Base-by-base conservation (phyloP, 1,140 invertebrate genomes). In the Lucilia sericata region DNA sequence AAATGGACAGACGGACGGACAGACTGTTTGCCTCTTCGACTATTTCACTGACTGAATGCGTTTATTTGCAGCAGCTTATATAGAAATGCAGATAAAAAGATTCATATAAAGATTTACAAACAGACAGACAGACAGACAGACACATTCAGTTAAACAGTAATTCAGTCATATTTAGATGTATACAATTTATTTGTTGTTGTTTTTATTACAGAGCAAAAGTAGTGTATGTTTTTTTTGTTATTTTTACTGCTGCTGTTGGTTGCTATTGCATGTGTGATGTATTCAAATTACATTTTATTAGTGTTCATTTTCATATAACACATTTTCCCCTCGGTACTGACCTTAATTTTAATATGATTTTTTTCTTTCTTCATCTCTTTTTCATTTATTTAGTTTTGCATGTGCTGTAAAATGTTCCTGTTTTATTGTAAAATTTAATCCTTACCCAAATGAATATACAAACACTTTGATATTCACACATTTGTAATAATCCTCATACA, bases 231-330 rank as follows among this genome's bases (percentile, higher is more conserved):
- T 42, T 42, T 42, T 42, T 42, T 42, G 5, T 8, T 42, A 7
- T 42, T 42, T 78, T 19, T 75, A 12, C 42, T 80, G 42, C 21
- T 2, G 42, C 42, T 42, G 42, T 10, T 42, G 42, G 25, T 42
- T 42, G 42, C 42, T 2, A 3, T 2, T 80, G 76, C 19, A n/a
- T 78, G 36, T 78, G 34, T 78, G 42, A 47, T 47, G 36, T 78
- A 80, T 80, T 80, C 76, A 80, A 80, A 80, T 80, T 80, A 80
- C 76, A 80, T 80, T 80, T 80, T 80, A 80, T 80, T 80, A 49
- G 76, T 80, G 42, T 10, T 42, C 42, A 42, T 42, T 42, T 10
- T 42, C 42, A 42, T 42, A 42, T 10, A 80, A 19, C 65, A 25
- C 12, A 42, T 55, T 70, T 70, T 21, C 65, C 76, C 76, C 42